Conservation (phyloP, 2,888 invertebrate genomes). For the Eilema depressum region DNA sequence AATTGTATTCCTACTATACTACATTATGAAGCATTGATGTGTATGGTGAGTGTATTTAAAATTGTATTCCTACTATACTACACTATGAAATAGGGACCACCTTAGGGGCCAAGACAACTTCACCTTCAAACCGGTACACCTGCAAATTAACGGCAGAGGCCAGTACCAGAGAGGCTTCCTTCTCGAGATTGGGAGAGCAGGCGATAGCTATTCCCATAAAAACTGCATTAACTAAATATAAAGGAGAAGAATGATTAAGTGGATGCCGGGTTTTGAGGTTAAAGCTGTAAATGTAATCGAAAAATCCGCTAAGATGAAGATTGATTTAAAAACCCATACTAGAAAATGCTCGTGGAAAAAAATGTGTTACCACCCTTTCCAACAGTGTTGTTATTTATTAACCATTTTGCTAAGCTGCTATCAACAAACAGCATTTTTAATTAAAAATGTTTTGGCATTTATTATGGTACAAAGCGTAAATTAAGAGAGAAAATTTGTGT, state of each 20-base stretch:
- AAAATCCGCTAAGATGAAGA: too few relatives aligned
- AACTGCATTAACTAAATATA: neutral
- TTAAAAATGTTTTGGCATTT: conserved; percentile 63
- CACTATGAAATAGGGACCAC: too few relatives aligned
- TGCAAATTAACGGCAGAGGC: too few relatives aligned
- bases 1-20: neutral
- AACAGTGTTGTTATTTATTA: conserved; percentile 18
- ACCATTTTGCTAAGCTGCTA: conserved; percentile 34
- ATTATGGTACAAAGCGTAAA: conserved; percentile 59
- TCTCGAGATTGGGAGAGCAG: too few relatives aligned
- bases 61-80: neutral
- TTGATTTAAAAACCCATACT: too few relatives aligned
- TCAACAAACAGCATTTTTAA: conserved; percentile 58
- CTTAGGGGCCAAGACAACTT: too few relatives aligned
- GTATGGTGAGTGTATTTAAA: conserved; percentile 89
- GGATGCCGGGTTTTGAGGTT: neutral
- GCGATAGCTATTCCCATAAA: neutral
- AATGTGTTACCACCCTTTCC: neutral
- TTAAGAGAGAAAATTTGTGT: conserved; percentile 53
- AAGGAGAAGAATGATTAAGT: neutral
- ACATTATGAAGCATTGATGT: conserved; percentile 96
- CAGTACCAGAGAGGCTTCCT: too few relatives aligned
- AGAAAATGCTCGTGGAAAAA: neutral
- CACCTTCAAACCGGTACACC: too few relatives aligned
- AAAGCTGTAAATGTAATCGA: too few relatives aligned